Evolutionary conservation across 2,113 vertebrate genomes (phyloP), one percentile per base, ranked within the genome.

Genomic region (Emydura subglobosa): DNA sequence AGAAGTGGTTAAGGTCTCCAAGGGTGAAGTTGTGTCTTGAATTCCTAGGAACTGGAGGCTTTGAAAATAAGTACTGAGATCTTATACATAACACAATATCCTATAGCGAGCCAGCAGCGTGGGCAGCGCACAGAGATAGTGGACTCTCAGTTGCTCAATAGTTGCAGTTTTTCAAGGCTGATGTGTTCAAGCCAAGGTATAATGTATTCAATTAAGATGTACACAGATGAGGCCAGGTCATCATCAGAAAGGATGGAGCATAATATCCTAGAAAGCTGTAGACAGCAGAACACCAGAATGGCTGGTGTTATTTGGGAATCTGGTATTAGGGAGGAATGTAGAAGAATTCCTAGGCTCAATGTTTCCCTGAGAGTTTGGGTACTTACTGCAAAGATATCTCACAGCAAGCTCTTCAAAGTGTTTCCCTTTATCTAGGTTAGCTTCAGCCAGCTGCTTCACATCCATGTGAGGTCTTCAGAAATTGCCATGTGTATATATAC

Each of bases 11-110:
- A 86, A 84, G 49, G 42, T 10, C 42, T 92, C 17, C 25, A 84
- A 86, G 80, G 91, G 65, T 34, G 0, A 82, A 68, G 44, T 21
- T 5, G 82, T 88, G 2, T 76, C 90, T 93, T 89, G 27, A 76
- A 78, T 57, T 65, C 65, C 65, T 92, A 16, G 6, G 89, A 34
- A 29, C 12, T 0, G 3, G 68, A 86, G n/a, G 3, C 22, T 94
- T 90, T 94, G 59, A 89, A 94, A 95, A 76, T 90, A 92, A 79
- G 2, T 31, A 61, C 17, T 74, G 50, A 90, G 9, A 86, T 19
- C 34, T 39, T n/a, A 68, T 34, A n/a, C 11, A 83, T 88, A 29
- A 55, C 39, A 44, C 78, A 50, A 79, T 11, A 85, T 92, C 47
- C 91, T 25, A 14, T 53, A 90, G 54, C 13, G 25, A 88, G 47